Evolutionary conservation across 2,797 vertebrate species (phyloP).

Genomic region (Enteromius trimaculatus): DNA sequence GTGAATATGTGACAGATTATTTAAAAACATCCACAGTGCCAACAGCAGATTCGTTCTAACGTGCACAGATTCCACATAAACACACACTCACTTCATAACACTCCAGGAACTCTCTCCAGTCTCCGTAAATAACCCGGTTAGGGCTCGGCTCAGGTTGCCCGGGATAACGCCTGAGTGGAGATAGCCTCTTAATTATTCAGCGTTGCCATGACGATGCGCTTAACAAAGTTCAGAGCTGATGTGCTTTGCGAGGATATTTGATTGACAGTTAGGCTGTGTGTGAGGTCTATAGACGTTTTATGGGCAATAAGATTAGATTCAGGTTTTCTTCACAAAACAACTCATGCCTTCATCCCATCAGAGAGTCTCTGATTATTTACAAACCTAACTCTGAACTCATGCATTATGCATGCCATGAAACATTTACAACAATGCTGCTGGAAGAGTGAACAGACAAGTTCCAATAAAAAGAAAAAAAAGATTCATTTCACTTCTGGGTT

Average conservation of each 20-base stretch:
- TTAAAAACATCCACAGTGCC: constrained; percentile 38
- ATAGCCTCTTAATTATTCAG: constrained; percentile 60
- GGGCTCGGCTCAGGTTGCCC: constrained; percentile 54
- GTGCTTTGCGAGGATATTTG: constrained; percentile 14
- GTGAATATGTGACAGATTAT: constrained; percentile 30
- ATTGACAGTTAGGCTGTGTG: constrained; percentile 7
- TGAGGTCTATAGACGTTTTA: not conserved
- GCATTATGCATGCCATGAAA: constrained; percentile 39
- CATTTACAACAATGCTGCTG: constrained; percentile 19
- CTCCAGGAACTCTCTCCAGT: constrained; percentile 38
- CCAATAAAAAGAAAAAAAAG: not conserved
- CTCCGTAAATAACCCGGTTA: constrained; percentile 46
- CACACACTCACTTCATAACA: not conserved
- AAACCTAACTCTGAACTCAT: constrained; percentile 11
- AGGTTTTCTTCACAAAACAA: constrained; percentile 5
- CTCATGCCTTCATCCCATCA: constrained; percentile 11
- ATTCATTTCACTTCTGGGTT: not conserved
- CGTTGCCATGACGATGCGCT: constrained; percentile 42
- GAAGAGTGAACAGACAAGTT: not conserved
- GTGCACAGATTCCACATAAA: not conserved
- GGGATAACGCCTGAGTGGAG: constrained; percentile 28
- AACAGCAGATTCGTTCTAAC: not conserved
- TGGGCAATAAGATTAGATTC: constrained; percentile 20
- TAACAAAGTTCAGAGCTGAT: not conserved
- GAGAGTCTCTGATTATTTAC: constrained; percentile 33